Percentiles rank a stretch among this genome's conserved stretches.
These are phyloP conservation scores for Acrossocheilus wenchowensis DNA, from an alignment of 2,797 vertebrate species.

Conservation along the genomic window DNA sequence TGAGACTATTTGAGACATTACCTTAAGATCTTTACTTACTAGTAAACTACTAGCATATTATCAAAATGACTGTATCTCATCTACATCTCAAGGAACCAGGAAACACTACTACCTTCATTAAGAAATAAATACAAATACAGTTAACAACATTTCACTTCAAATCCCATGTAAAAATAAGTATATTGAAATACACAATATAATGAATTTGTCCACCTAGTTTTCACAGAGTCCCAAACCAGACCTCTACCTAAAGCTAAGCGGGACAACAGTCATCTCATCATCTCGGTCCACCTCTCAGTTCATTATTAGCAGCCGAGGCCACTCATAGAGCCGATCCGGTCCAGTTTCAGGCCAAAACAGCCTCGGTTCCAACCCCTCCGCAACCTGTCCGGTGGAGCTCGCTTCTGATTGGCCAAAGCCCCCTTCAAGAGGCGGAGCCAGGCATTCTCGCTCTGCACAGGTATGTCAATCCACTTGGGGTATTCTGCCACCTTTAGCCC, in stretches of 20 bases:
- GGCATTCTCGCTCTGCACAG: slow-evolving; percentile 72
- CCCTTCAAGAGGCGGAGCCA: slow-evolving; percentile 83
- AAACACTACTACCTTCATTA: slow-evolving; percentile 51
- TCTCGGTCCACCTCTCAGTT: slow-evolving; percentile 38
- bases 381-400: slow-evolving; percentile 80
- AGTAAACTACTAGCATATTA: slow-evolving; percentile 19
- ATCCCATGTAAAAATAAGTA: slow-evolving; percentile 45
- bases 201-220: slow-evolving; percentile 45
- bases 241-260: slow-evolving; percentile 41
- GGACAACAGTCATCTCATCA: slow-evolving; percentile 61
- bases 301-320: slow-evolving; percentile 85
- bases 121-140: slow-evolving; percentile 67
- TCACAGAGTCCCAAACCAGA: background rate
- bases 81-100: slow-evolving; percentile 27
- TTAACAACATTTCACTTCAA: slow-evolving; percentile 64
- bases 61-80: slow-evolving; percentile 27
- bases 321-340: slow-evolving; percentile 88
- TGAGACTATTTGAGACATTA: slow-evolving; percentile 42
- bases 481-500: slow-evolving; percentile 72
- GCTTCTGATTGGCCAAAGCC: slow-evolving; percentile 80
- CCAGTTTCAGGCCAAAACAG: slow-evolving; percentile 89
- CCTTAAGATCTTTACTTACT: slow-evolving; percentile 18
- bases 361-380: slow-evolving; percentile 82
- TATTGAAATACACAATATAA: slow-evolving; percentile 29
- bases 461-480: slow-evolving; percentile 77